These are phyloP conservation scores for Alauda arvensis DNA, from an alignment of 2,797 vertebrate species.

Conservation along the genomic window DNA sequence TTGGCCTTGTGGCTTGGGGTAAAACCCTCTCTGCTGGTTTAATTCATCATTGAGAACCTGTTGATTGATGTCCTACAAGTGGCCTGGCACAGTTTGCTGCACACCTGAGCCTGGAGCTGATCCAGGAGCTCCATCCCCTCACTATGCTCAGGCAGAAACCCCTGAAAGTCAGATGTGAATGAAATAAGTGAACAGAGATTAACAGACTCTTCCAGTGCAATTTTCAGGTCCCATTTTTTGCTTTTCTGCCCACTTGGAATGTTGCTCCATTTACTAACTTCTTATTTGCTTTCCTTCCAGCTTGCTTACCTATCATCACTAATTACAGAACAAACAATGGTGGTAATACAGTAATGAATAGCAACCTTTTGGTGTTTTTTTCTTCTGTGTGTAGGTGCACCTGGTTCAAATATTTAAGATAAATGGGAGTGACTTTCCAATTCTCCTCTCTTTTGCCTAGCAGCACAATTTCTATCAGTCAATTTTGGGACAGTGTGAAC, in stretches of 20 bases:
- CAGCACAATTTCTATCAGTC: conserved; percentile 56
- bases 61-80: background rate
- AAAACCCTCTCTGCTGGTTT: background rate
- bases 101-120: background rate
- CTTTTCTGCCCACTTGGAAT: conserved; percentile 58
- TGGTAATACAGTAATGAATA: conserved; percentile 52
- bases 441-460: conserved; percentile 61
- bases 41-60: background rate
- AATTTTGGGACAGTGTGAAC: conserved; percentile 20
- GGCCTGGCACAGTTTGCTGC: background rate
- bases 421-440: conserved; percentile 67
- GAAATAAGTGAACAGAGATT: conserved; percentile 33
- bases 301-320: conserved; percentile 65
- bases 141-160: background rate
- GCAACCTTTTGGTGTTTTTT: conserved; percentile 53
- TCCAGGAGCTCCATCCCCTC: conserved; percentile 2
- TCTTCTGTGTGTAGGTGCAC: conserved; percentile 64
- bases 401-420: conserved; percentile 75
- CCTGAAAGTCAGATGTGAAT: conserved; percentile 6
- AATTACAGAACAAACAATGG: conserved; percentile 72
- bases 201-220: conserved; percentile 16
- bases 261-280: conserved; percentile 60
- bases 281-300: conserved; percentile 61
- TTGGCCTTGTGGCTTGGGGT: background rate
- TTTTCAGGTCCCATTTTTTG: conserved; percentile 60